These are phyloP conservation scores for Himalopsyche kuldschensis DNA, from an alignment of 2,888 invertebrate genomes.

Conservation along the genomic window DNA sequence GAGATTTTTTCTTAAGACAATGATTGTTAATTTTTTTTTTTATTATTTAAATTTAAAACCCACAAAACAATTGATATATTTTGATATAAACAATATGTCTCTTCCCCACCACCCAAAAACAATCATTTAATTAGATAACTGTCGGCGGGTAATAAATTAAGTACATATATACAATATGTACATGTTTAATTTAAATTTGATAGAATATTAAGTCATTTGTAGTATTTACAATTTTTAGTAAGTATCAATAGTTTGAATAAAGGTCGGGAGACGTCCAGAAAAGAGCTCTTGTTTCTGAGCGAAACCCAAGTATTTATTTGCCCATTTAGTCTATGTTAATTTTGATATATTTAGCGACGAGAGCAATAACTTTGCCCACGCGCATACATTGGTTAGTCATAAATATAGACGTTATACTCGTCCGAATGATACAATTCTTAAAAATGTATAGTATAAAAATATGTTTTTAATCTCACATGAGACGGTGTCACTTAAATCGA, in stretches of 20 bases:
- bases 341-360: conserved; percentile 17
- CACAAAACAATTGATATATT: neutral
- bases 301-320: conserved; percentile 26
- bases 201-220: neutral
- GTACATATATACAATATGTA: neutral
- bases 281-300: conserved; percentile 38
- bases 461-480: conserved; percentile 31
- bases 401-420: neutral
- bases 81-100: neutral
- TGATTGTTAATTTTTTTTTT: neutral
- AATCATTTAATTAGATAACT: neutral
- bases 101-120: neutral
- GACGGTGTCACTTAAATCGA: conserved; percentile 35
- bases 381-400: conserved; percentile 1
- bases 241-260: neutral
- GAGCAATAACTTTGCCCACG: conserved; percentile 30
- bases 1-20: neutral
- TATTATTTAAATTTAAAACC: neutral
- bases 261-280: conserved; percentile 35
- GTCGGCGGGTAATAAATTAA: conserved; percentile 3
- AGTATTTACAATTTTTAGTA: neutral
- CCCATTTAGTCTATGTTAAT: conserved; percentile 1
- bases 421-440: neutral
- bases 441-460: conserved; percentile 10
- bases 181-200: neutral